Base-by-base conservation (phyloP, 2,797 vertebrate species). In the Coilia nasus region DNA sequence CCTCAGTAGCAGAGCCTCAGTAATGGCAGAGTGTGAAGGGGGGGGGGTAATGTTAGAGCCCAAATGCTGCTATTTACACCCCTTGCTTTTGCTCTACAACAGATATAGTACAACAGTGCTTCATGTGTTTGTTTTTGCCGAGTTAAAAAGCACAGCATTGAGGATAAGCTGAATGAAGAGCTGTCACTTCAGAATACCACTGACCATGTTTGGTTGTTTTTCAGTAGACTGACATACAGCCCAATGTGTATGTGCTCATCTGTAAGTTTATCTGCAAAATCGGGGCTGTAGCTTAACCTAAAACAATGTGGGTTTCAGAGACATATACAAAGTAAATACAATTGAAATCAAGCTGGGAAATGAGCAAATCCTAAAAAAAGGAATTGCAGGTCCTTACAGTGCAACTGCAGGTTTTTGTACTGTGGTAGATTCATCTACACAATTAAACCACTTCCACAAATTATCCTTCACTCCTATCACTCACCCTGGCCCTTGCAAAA, bases 161-260 rank as follows among this genome's bases (percentile, higher is more conserved):
- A 17, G 19, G 35, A 41, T 15, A 35, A 75, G 28, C 67, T 75
- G 67, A 10, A 44, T 44, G 71, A 41, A 78, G 17, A 44, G 1
- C 35, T 78, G 35, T 9, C 35, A 44, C 71, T 78, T 41, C 17
- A 21, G 28, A 78, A 44, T 35, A 41, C 35, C 93, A 99, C 98
- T 99, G 96, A 99, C 98, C 98, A 96, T 96, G 96, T 91, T 88
- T 96, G 96, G 94, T 92, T 97, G 97, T 96, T 97, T 97, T 97
- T 98, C 47, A 99, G 97, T 88, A 98, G 96, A 95, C 96, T 98
- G 97, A 98, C 97, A 97, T 99, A 99, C 89, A 99, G 92, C 92
- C 97, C 97, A 92, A 99, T 99, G 94, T 99, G 97, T 92, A 97
- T 96, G 95, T 99, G 98, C 97, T 99, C 98, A 93, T 99, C 98